A percentile compares a stretch with the other conserved stretches of the same genome.
These are phyloP conservation scores for Acrossocheilus wenchowensis DNA, from an alignment of 2,797 vertebrate species.

Conservation along the genomic window DNA sequence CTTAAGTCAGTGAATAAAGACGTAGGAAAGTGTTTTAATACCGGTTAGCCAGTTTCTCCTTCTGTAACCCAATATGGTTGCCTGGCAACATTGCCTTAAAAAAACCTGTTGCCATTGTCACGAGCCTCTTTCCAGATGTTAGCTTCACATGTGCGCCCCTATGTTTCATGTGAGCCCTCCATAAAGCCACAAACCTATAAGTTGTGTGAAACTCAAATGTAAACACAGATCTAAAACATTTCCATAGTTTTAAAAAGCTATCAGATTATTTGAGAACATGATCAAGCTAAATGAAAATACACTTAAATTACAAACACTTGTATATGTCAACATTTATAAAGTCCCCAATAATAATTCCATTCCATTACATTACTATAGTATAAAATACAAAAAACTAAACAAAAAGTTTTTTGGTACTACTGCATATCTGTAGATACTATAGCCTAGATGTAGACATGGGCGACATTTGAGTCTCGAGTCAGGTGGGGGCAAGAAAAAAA, in stretches of 20 bases:
- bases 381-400: not conserved
- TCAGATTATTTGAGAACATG: not conserved
- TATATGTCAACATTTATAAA: not conserved
- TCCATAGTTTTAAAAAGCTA: not conserved
- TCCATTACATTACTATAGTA: not conserved
- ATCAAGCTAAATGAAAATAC: not conserved
- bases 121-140: slow-evolving; percentile 26
- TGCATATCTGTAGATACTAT: no score
- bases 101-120: not conserved
- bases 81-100: slow-evolving; percentile 30
- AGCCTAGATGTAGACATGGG: no score
- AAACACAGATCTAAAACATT: not conserved
- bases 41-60: slow-evolving; percentile 18
- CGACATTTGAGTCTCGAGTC: no score
- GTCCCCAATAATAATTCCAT: not conserved
- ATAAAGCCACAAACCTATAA: not conserved
- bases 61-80: slow-evolving; percentile 14
- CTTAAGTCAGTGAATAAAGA: not conserved
- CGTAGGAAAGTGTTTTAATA: not conserved
- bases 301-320: not conserved
- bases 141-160: not conserved
- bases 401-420: no score
- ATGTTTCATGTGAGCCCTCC: not conserved
- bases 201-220: not conserved
- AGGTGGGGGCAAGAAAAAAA: no score